Base-by-base conservation (phyloP, 2,888 invertebrate species). In the Scelioninae gen. 2 region DNA sequence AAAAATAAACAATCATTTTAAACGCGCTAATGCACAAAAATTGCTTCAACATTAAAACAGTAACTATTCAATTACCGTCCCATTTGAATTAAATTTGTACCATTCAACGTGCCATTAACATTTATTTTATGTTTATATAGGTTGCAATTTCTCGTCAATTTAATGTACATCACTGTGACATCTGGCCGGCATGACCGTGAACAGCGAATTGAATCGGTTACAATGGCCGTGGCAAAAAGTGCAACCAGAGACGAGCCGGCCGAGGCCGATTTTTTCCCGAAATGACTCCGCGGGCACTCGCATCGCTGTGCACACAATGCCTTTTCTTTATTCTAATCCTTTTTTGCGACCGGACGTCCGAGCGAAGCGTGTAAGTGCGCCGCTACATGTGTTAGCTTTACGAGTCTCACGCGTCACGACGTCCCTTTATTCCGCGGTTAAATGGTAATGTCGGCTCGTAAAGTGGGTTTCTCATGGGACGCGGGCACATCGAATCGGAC, bases 371-470 rank as follows among this genome's bases (percentile, higher is more conserved):
- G 31, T 64, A 64, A 70, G 39, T 45, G 52, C 31, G 19, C 11
- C 22, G 46, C 33, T 61, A 64, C 64, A 64, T 58, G 58, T 71
- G 45, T 64, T 50, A 58, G 41, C 52, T 71, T 58, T 52, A 71
- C 57, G 39, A 71, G 64, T 58, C 22, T 64, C 18, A 16, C 45
- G 37, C 45, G 43, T 58, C 63, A 52, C 53, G 50, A 58, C 39
- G 64, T 58, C 53, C 64, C 53, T 71, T 64, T 71, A 64, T 71
- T 71, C 52, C 52, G 57, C 39, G 52, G 33, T 53, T 50, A 53
- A 60, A 65, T 53, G 60, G 18, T 71, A 71, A 71, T 72, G 60
- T 53, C 39, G 64, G 13, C 15, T 46, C 58, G 35, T 71, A 71
- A 72, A 72, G 60, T 65, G 15, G 52, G 52, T 50, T 64, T 69